Evolutionary conservation across 92 coral and sea anemone species (phyloP), one percentile per base, ranked within the genome.

Genomic region (Scolanthus callimorphus): DNA sequence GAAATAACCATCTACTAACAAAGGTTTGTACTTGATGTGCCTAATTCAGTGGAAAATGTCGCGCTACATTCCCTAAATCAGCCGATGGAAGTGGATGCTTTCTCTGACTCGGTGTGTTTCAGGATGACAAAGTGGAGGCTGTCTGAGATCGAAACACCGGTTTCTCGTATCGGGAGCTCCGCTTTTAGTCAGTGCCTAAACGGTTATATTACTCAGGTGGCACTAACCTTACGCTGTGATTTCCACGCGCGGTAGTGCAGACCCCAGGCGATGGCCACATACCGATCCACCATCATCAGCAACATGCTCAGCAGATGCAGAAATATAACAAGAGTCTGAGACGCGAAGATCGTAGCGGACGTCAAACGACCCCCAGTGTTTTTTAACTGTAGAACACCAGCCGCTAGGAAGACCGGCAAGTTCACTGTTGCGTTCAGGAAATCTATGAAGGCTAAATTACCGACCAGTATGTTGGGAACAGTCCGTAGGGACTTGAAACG

Each of bases 371-470:
- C 78, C 8, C 51, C 37, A 1, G 30, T 21, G 4, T 39, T 38
- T 23, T 24, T 23, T 10, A 54, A n/a, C 39, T 60, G 48, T 3
- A 60, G 41, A 4, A 60, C 60, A 4, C 78, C 67, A 11, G 65
- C 70, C 21, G 65, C n/a, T 23, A 29, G 17, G 34, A 71, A 71
- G 17, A 63, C 20, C 9, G 78, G 78, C 10, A 60, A 39, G 49
- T 71, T 71, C n/a, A 46, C 23, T 17, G 56, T 0, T 39, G 44
- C 65, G 45, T 71, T 71, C 17, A 71, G 34, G 4, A 61, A 17
- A 49, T 71, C 78, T 22, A 52, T 62, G n/a, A 62, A 41, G 4
- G 78, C 70, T 31, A 71, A 34, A 63, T 71, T 71, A 3, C 51
- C 70, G 2, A 71, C 62, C 9, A 62, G 49, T 15, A 71, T 51